These are phyloP conservation scores for Panzeria rudis DNA, from an alignment of 2,888 invertebrate genomes.

Conservation along the genomic window DNA sequence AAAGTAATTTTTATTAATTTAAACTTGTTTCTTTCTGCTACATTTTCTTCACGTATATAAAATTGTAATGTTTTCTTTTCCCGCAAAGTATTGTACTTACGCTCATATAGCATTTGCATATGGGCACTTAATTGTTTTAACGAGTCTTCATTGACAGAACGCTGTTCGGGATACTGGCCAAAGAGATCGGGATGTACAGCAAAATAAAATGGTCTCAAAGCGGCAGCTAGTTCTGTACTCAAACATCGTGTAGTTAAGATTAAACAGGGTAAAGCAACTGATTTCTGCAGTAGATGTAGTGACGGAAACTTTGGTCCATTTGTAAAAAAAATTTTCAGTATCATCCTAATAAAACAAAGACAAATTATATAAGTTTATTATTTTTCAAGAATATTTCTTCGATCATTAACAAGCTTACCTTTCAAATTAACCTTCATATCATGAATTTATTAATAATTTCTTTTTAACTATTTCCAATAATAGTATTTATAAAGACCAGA, in stretches of 20 bases:
- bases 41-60: constrained; percentile 87
- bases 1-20: constrained; percentile 90
- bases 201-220: constrained; percentile 96
- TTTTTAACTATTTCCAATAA: too few relatives aligned
- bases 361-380: constrained; percentile 54
- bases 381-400: not conserved
- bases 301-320: constrained; percentile 37
- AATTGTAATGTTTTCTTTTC: constrained; percentile 88
- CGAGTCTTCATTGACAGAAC: constrained; percentile 95
- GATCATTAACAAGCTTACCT: not conserved
- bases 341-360: constrained; percentile 39
- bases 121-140: constrained; percentile 94
- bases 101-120: constrained; percentile 89
- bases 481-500: too few relatives aligned
- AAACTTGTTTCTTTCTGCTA: constrained; percentile 85
- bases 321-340: constrained; percentile 41
- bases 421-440: not conserved
- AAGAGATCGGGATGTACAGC: constrained; percentile 98
- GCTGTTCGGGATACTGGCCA: constrained; percentile 94
- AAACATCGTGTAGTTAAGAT: constrained; percentile 78
- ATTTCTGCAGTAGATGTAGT: constrained; percentile 5
- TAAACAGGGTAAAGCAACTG: not conserved
- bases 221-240: constrained; percentile 94
- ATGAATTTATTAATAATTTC: too few relatives aligned
- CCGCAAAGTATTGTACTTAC: constrained; percentile 83